Evolutionary conservation across 2,888 invertebrate species (phyloP).

Genomic region (Anthoptus insignis): DNA sequence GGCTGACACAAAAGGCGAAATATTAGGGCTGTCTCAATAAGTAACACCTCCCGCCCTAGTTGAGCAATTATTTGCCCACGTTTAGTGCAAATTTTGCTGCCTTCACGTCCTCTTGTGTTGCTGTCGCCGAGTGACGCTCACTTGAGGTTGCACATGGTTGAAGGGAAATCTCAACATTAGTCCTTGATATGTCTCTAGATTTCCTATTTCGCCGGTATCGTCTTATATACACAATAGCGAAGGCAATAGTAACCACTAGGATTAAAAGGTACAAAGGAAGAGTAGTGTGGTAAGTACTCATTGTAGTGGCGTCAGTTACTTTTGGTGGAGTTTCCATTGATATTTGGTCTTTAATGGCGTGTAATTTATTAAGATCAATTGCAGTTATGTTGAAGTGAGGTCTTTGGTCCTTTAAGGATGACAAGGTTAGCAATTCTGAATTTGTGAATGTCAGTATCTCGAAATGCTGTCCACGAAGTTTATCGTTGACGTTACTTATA

Average conservation of each 20-base stretch:
- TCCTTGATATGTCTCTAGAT: neutral
- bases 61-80: slow-evolving; percentile 4
- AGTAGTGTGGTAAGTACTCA: slow-evolving; percentile 33
- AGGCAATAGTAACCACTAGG: neutral
- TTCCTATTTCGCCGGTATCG: neutral
- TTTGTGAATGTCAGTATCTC: slow-evolving; percentile 12
- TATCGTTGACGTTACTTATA: slow-evolving; percentile 31
- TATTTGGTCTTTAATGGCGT: slow-evolving; percentile 32
- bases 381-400: slow-evolving; percentile 25
- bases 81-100: slow-evolving; percentile 1
- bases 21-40: too few species aligned
- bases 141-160: neutral
- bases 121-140: neutral
- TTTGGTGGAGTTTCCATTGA: slow-evolving; percentile 19
- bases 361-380: slow-evolving; percentile 32
- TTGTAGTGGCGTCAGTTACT: neutral
- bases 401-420: neutral
- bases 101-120: neutral
- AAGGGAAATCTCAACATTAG: neutral
- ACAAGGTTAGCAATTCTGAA: neutral
- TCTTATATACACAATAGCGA: neutral
- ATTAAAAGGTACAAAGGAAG: slow-evolving; percentile 26
- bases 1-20: too few species aligned
- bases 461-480: slow-evolving; percentile 23
- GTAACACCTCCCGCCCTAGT: slow-evolving; percentile 3